These are phyloP conservation scores for Chloroclysta siterata DNA, from an alignment of 2,888 invertebrate species.

Conservation along the genomic window DNA sequence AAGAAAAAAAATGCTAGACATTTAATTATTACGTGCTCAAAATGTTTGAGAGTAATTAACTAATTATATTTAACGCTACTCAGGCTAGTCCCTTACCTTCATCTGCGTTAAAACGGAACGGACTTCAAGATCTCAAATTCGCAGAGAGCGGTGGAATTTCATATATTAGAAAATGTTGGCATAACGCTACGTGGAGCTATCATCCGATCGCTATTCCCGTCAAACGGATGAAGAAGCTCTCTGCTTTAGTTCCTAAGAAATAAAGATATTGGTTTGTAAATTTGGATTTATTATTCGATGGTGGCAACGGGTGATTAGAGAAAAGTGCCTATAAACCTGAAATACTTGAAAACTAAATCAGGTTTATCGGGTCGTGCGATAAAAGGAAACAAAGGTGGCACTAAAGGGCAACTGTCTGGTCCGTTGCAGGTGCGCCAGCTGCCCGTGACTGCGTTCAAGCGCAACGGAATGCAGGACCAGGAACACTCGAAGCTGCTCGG, in stretches of 20 bases:
- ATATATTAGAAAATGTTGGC: slow-evolving; percentile 72
- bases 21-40: background rate
- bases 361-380: slow-evolving; percentile 24
- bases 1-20: slow-evolving; percentile 51
- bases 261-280: slow-evolving; percentile 59
- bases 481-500: slow-evolving; percentile 72
- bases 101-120: slow-evolving; percentile 74
- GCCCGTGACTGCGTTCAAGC: slow-evolving; percentile 76
- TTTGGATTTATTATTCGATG: slow-evolving; percentile 35
- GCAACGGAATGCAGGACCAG: slow-evolving; percentile 80
- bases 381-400: slow-evolving; percentile 38
- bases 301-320: slow-evolving; percentile 24
- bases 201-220: slow-evolving; percentile 61
- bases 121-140: slow-evolving; percentile 74
- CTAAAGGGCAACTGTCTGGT: slow-evolving; percentile 64
- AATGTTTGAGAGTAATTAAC: slow-evolving; percentile 20
- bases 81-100: slow-evolving; percentile 73
- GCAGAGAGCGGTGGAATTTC: slow-evolving; percentile 70
- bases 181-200: slow-evolving; percentile 59
- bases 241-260: slow-evolving; percentile 60
- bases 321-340: slow-evolving; percentile 20
- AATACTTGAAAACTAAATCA: slow-evolving; percentile 18
- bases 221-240: slow-evolving; percentile 70
- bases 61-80: slow-evolving; percentile 37
- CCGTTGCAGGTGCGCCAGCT: slow-evolving; percentile 75